Evolutionary conservation across 2,113 vertebrate genomes (phyloP), one percentile per base, ranked within the genome.

Genomic region (Mormyrus iriodes): DNA sequence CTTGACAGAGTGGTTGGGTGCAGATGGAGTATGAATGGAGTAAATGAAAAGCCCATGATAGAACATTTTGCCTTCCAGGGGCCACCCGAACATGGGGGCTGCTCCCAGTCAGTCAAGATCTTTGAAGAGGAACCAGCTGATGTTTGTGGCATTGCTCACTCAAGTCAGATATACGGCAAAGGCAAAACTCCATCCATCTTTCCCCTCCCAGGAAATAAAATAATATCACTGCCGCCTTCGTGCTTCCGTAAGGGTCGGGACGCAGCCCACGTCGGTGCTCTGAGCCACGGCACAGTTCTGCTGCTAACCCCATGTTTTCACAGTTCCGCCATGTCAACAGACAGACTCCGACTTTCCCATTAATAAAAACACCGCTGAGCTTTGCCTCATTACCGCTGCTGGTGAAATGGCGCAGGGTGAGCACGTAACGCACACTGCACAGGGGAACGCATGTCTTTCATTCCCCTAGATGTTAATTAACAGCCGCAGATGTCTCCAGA

Each of bases 311-410:
- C 73, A 1, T 46, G 86, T 46, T 88, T 46, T 48, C 39, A 61
- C 86, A 39, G 88, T 49, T 88, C 58, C 48, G 46, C 48, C 61
- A 88, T 52, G 44, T 88, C 88, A 52, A 88, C 88, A 51, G 61
- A 44, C 15, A 15, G 53, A 35, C 27, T 88, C 49, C 4, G 52
- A 55, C 76, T 42, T 88, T 51, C 88, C 49, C 73, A 55, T 61
- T 87, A 39, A 55, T 87, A 87, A 44, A 87, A 79, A 79, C 73
- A 79, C 35, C 19, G 31, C 19, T 79, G 35, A 39, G 73, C 73
- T 39, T 39, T 6, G 31, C 69, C 35, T 76, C 69, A 76, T 39
- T 39, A 19, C 69, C 31, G 35, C 69, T 79, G 13, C 6, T 19
- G 73, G 73, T 19, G 35, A 73, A 73, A 73, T 3, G 13, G 27